Percentiles rank a stretch among this genome's conserved stretches.
Conservation (phyloP, 2,113 vertebrate genomes). For the Microcebus ravelobensis region DNA sequence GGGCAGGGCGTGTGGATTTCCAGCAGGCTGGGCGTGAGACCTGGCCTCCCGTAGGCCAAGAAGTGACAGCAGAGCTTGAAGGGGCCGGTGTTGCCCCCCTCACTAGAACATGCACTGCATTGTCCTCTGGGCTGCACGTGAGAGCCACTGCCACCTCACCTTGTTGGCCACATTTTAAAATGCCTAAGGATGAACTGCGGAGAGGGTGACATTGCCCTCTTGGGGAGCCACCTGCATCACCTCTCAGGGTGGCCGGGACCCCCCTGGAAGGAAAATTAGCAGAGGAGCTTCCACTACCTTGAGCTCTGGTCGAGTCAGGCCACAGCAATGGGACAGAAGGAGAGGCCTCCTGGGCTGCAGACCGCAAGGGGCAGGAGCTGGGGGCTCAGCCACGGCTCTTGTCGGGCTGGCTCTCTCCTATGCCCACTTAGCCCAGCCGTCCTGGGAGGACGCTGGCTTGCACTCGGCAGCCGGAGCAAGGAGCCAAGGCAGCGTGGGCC, state of each 20-base stretch:
- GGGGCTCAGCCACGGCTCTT: no score
- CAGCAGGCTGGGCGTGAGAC: no score
- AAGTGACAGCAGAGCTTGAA: not conserved
- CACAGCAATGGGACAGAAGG: not conserved
- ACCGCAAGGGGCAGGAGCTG: accelerated
- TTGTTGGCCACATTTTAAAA: not conserved
- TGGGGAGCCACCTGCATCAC: not conserved
- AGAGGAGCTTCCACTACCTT: not conserved
- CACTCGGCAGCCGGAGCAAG: not conserved
- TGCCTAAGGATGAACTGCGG: not conserved
- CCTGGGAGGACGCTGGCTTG: not conserved
- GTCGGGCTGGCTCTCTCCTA: not conserved
- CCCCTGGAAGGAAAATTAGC: not conserved
- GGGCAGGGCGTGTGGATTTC: not conserved
- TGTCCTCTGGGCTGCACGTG: not conserved
- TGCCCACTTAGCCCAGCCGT: no score
- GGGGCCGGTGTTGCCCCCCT: not conserved
- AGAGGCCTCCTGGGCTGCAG: not conserved
- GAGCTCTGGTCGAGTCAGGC: not conserved
- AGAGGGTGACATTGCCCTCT: not conserved
- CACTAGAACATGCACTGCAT: not conserved
- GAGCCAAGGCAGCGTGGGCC: accelerated
- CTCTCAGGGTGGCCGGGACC: not conserved
- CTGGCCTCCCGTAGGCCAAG: not conserved
- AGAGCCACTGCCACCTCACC: not conserved